phyloP scores from a whole-genome alignment of 2,888 invertebrate genomes.

The Tyria jacobaeae region DNA sequence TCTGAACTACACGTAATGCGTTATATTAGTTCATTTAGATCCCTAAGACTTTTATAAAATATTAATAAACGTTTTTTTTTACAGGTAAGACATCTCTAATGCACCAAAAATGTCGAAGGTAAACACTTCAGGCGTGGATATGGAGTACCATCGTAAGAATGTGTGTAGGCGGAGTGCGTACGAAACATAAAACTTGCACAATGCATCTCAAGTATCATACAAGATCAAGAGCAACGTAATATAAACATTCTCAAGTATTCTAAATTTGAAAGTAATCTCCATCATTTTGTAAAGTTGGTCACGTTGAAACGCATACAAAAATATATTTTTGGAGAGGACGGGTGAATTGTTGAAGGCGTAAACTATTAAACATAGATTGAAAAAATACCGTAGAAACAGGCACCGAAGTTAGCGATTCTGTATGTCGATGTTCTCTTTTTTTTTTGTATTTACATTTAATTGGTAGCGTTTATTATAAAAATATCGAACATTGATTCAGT shows the following conservation, averaged over 20 bases:
- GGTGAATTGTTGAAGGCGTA: slow-evolving; percentile 29
- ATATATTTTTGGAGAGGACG: slow-evolving; percentile 35
- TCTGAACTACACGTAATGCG: too few relatives aligned
- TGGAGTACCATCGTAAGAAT: slow-evolving; percentile 48
- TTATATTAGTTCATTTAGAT: background rate
- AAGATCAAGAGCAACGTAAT: slow-evolving; percentile 50
- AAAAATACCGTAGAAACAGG: slow-evolving; percentile 29
- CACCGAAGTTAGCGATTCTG: slow-evolving; percentile 25
- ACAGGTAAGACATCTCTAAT: slow-evolving; percentile 59
- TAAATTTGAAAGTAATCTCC: slow-evolving; percentile 43
- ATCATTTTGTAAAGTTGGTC: slow-evolving; percentile 37
- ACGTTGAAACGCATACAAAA: slow-evolving; percentile 36
- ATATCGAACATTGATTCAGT: too few relatives aligned
- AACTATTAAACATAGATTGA: slow-evolving; percentile 18
- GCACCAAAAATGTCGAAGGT: slow-evolving; percentile 55
- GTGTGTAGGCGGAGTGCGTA: slow-evolving; percentile 60
- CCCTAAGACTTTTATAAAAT: background rate
- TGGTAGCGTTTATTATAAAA: too few relatives aligned
- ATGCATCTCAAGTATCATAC: slow-evolving; percentile 41
- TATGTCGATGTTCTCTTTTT: background rate
- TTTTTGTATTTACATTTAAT: background rate
- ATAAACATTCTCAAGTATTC: slow-evolving; percentile 33
- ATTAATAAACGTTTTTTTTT: slow-evolving; percentile 42
- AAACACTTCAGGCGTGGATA: slow-evolving; percentile 44
- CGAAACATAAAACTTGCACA: slow-evolving; percentile 41